Evolutionary conservation across 2,888 invertebrate species (phyloP).

Genomic region (Scrobipalpa costella): DNA sequence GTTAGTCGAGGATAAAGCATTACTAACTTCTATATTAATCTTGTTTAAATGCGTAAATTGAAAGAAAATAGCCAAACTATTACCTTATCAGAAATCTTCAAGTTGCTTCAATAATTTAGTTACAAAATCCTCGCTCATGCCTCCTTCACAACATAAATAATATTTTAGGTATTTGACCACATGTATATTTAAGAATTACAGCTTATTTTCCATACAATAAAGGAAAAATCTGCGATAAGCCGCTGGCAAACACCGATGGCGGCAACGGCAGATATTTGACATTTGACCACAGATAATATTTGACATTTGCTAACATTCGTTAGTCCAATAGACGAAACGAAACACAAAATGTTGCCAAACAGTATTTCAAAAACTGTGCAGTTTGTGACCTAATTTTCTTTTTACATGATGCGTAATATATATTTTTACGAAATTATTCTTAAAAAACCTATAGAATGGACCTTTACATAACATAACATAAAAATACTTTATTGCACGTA

Average conservation of each 20-base stretch:
- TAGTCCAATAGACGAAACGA: no score
- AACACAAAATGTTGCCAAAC: no score
- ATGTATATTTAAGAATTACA: not conserved
- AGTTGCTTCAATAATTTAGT: not conserved
- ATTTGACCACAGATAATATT: no score
- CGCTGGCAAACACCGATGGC: not conserved
- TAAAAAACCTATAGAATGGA: no score
- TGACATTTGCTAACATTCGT: no score
- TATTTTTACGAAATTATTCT: no score
- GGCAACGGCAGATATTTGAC: no score
- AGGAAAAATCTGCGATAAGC: not conserved
- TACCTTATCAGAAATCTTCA: not conserved
- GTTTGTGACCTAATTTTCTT: no score
- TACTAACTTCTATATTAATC: not conserved
- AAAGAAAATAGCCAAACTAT: not conserved
- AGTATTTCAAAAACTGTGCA: no score
- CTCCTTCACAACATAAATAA: not conserved
- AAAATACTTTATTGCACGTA: no score
- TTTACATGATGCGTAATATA: no score
- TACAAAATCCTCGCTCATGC: not conserved
- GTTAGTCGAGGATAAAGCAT: not conserved
- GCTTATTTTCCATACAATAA: not conserved
- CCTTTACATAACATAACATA: no score
- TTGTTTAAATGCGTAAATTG: not conserved
- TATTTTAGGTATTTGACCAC: not conserved